phyloP scores from a whole-genome alignment of 2,888 invertebrate genomes.

The Tiphia femorata region DNA sequence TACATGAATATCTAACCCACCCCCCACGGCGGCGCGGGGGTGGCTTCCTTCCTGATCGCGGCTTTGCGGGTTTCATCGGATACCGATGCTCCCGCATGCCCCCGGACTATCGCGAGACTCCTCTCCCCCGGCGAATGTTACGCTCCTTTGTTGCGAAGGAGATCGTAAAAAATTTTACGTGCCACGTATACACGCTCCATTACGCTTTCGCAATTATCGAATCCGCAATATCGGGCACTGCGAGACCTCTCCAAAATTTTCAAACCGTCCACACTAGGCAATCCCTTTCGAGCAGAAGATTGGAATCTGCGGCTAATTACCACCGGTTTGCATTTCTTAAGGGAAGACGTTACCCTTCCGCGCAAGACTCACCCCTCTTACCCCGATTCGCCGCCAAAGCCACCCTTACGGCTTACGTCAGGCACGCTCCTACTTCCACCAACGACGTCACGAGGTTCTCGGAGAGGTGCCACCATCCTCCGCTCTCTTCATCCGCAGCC shows the following conservation, averaged over 20 bases:
- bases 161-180: no score
- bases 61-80: conserved; percentile 1
- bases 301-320: no score
- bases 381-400: background rate
- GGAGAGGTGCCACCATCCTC: conserved; percentile 22
- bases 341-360: background rate
- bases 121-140: no score
- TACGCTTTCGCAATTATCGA: no score
- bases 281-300: no score
- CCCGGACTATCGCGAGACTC: no score
- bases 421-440: conserved; percentile 11
- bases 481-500: background rate
- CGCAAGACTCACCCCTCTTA: background rate
- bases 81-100: no score
- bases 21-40: conserved; percentile 31
- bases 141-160: no score
- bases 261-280: no score
- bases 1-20: conserved; percentile 64
- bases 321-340: background rate
- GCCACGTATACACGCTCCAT: no score
- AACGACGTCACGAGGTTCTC: conserved; percentile 49
- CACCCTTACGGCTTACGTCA: background rate
- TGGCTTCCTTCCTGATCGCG: conserved; percentile 24
- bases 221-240: no score
- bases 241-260: no score